Conservation (phyloP, 2,888 invertebrate species). For the Orgyia antiqua region DNA sequence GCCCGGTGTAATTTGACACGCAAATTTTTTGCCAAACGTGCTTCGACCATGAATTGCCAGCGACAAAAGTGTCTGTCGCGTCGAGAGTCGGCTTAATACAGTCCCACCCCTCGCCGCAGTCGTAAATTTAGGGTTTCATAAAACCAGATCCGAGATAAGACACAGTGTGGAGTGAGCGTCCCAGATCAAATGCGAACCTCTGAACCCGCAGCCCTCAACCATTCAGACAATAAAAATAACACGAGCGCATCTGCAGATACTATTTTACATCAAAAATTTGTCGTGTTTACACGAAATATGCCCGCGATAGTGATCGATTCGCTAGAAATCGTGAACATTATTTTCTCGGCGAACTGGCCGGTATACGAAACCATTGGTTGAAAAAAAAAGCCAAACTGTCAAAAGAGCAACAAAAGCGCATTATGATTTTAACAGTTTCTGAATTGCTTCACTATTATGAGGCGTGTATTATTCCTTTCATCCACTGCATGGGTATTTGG, state of each 20-base stretch:
- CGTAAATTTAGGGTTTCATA: conserved; percentile 79
- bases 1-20: conserved; percentile 62
- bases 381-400: conserved; percentile 61
- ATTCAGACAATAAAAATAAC: conserved; percentile 71
- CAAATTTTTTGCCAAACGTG: conserved; percentile 71
- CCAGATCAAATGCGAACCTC: conserved; percentile 75
- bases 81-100: conserved; percentile 69
- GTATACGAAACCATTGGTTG: conserved; percentile 52
- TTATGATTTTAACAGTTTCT: conserved; percentile 75
- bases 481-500: conserved; percentile 73
- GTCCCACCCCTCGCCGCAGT: conserved; percentile 71
- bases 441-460: conserved; percentile 72
- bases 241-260: conserved; percentile 72
- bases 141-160: conserved; percentile 78
- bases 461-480: conserved; percentile 72
- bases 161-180: conserved; percentile 72
- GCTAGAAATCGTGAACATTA: conserved; percentile 58
- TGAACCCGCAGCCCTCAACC: conserved; percentile 46
- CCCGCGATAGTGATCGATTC: conserved; percentile 67
- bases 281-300: conserved; percentile 76
- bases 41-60: conserved; percentile 66
- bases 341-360: conserved; percentile 47
- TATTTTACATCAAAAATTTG: conserved; percentile 63
- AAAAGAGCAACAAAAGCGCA: conserved; percentile 68
- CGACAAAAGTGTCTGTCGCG: conserved; percentile 73